Evolutionary conservation across 2,888 invertebrate species (phyloP).

Genomic region (Stenchaetothrips biformis): DNA sequence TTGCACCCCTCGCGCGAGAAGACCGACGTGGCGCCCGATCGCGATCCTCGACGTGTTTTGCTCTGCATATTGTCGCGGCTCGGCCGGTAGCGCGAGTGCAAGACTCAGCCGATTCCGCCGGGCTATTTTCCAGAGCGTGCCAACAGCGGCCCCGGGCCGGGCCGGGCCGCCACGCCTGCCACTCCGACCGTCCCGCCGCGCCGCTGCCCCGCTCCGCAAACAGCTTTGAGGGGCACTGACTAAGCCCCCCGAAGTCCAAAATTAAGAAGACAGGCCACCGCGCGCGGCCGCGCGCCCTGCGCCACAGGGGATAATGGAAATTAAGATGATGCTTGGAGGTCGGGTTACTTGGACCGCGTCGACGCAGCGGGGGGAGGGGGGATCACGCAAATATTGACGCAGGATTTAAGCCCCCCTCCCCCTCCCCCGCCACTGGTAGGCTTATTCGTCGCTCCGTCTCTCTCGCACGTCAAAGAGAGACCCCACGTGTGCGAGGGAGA

Average conservation of each 20-base stretch:
- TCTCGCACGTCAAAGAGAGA: no score
- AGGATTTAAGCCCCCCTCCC: not conserved
- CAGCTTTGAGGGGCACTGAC: not conserved
- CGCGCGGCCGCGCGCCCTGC: not conserved
- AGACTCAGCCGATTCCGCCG: no score
- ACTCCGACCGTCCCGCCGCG: no score
- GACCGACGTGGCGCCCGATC: no score
- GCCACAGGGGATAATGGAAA: slow-evolving; percentile 13
- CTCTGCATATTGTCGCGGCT: no score
- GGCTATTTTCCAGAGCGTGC: not conserved
- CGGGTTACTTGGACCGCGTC: slow-evolving; percentile 1
- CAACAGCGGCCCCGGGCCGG: not conserved
- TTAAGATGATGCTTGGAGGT: slow-evolving; percentile 7
- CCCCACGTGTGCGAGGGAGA: no score
- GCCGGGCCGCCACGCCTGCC: not conserved
- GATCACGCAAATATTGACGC: slow-evolving; percentile 20
- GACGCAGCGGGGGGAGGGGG: not conserved
- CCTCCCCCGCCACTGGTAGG: not conserved
- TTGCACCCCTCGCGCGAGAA: no score
- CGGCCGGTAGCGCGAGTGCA: no score
- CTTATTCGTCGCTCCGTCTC: no score
- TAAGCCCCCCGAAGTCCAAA: not conserved
- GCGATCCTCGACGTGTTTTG: no score
- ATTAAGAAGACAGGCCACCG: not conserved
- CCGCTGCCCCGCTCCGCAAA: not conserved